Conservation (phyloP, 2,797 vertebrate species). For the Phataginus tetradactyla region DNA sequence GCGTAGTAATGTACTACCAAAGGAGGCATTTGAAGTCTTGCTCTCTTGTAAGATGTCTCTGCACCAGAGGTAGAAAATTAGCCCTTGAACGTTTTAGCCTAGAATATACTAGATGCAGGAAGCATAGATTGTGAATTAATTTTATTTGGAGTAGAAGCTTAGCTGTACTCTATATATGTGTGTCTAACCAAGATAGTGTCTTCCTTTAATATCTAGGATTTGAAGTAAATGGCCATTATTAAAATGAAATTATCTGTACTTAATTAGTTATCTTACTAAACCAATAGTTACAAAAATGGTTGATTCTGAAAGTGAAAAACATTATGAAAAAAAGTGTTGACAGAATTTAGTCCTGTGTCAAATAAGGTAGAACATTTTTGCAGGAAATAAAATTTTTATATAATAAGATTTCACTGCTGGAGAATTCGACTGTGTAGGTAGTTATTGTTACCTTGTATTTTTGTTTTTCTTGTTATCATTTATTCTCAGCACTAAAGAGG, state of each 20-base stretch:
- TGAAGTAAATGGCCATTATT: neutral
- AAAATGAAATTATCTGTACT: neutral
- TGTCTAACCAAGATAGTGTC: neutral
- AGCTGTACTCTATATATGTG: neutral
- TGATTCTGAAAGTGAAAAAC: constrained; percentile 40
- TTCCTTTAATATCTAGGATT: neutral
- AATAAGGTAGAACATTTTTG: neutral
- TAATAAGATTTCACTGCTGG: neutral
- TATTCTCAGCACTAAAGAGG: neutral
- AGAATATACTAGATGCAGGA: neutral
- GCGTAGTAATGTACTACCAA: neutral
- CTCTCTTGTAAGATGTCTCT: neutral
- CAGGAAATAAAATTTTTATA: neutral
- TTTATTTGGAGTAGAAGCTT: neutral
- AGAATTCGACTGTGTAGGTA: neutral
- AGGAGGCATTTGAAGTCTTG: neutral
- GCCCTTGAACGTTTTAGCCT: neutral
- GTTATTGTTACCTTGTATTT: neutral
- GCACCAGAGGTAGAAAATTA: neutral
- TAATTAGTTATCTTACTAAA: neutral
- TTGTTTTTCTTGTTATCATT: neutral
- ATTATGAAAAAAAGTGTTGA: neutral
- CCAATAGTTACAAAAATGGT: neutral
- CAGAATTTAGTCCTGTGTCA: neutral
- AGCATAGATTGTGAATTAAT: neutral